Evolutionary conservation across 2,888 invertebrate species (phyloP).

Genomic region (Phragmatobia fuliginosa): DNA sequence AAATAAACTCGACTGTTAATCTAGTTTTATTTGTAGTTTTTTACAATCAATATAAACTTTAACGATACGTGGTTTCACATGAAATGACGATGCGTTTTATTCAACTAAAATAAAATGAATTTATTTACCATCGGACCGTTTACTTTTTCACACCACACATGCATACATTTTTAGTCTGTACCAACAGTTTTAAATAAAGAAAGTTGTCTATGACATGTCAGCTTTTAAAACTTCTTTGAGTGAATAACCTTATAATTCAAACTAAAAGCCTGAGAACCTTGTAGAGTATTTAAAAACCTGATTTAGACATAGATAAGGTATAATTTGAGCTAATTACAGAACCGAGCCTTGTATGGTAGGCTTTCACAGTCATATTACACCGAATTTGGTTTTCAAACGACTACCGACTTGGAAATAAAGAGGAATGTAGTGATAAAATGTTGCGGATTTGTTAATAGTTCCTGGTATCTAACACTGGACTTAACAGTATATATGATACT

Average conservation of each 20-base stretch:
- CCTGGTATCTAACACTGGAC: constrained; percentile 28
- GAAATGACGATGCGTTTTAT: constrained; percentile 30
- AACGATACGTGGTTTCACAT: constrained; percentile 33
- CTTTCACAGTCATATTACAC: constrained; percentile 22
- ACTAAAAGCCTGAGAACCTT: constrained; percentile 7
- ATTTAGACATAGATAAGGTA: constrained; percentile 37
- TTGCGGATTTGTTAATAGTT: constrained; percentile 43
- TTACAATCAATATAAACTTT: constrained; percentile 52
- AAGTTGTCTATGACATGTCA: constrained; percentile 4
- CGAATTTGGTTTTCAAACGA: constrained; percentile 37
- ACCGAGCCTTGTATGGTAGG: constrained; percentile 23
- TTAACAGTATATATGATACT: not conserved
- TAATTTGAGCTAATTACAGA: constrained; percentile 39
- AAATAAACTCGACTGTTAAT: constrained; percentile 62
- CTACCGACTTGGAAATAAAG: constrained; percentile 33
- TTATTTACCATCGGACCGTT: constrained; percentile 33
- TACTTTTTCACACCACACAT: constrained; percentile 11
- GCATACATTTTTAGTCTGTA: constrained; percentile 22
- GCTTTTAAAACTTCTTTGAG: constrained; percentile 2
- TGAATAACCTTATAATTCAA: constrained; percentile 11
- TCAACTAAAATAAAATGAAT: constrained; percentile 32
- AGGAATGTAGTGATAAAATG: constrained; percentile 41
- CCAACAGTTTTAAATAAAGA: constrained; percentile 19
- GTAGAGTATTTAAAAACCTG: constrained; percentile 24
- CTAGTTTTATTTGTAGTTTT: constrained; percentile 47